Evolutionary conservation across 2,113 vertebrate genomes (phyloP), one percentile per base, ranked within the genome.

Genomic region (Anser brachyrhynchus): DNA sequence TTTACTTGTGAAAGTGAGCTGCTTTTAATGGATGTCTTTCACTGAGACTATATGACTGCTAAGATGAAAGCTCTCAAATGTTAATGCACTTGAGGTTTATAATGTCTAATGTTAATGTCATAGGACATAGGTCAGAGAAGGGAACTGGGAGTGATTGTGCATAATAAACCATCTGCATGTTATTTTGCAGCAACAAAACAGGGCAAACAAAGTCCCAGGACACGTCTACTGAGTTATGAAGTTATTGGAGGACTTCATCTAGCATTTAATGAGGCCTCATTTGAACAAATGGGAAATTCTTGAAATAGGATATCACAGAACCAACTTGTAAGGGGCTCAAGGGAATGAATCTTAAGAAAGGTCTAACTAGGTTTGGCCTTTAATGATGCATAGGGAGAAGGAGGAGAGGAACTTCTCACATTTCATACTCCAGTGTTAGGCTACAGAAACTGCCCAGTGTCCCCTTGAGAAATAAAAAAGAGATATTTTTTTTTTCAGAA

Each of bases 21-120:
- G 49, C 13, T 91, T 92, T 85, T 87, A 89, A 90, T 83, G 16
- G 85, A 67, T 80, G 13, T 83, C 71, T 95, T 91, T 94, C 75
- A 49, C 64, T 18, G 28, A 86, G 75, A 46, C 59, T 83, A 6
- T 66, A 61, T 41, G 71, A 88, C 51, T 80, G n/a, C 41, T 83
- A 61, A 57, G 25, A 83, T 67, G 54, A 95, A 96, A 95, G 76
- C 28, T 77, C 31, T 85, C 64, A 90, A 96, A 84, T 83, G 78
- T 71, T 95, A 96, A 90, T 88, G 55, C 84, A 90, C 55, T 93
- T 87, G 77, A 90, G 84, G 59, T 94, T 95, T 92, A 37, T 54
- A 84, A 72, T 54, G 11, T 88, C 69, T 94, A 78, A 78, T 69
- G 46, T 93, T 89, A 92, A 84, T 93, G 79, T 78, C 88, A 84